These are phyloP conservation scores for Motacilla alba DNA, from an alignment of 2,113 vertebrate genomes.

Conservation along the genomic window DNA sequence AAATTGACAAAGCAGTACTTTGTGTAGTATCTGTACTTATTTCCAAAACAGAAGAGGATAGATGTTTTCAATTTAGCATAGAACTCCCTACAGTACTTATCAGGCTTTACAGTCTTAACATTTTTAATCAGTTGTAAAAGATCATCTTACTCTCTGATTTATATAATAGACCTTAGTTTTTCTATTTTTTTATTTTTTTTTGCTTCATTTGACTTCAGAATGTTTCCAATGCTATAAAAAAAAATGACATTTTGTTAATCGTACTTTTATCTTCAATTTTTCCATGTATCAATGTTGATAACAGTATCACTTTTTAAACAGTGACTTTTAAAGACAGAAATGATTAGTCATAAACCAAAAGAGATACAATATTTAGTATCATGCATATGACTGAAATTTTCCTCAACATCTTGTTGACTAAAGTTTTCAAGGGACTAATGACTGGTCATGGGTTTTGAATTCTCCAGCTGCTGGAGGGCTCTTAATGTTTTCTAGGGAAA, in stretches of 20 bases:
- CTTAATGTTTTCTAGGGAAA: background rate
- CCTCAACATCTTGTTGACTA: background rate
- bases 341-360: background rate
- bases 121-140: slow-evolving; percentile 40
- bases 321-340: background rate
- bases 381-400: background rate
- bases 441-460: background rate
- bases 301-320: background rate
- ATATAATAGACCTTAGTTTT: slow-evolving; percentile 10
- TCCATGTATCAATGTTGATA: background rate
- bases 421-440: background rate
- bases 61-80: slow-evolving; percentile 5
- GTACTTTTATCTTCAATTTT: background rate
- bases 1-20: background rate
- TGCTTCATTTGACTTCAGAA: slow-evolving; percentile 15
- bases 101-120: slow-evolving; percentile 16
- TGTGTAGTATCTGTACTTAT: background rate
- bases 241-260: background rate
- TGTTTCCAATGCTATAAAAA: background rate
- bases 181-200: slow-evolving; percentile 2
- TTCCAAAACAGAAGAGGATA: slow-evolving; percentile 22
- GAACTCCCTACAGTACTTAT: slow-evolving; percentile 14
- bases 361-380: background rate
- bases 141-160: slow-evolving; percentile 37
- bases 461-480: background rate